Percentiles rank a stretch among this genome's conserved stretches.
These are phyloP conservation scores for Leptura quadrifasciata DNA, from an alignment of 2,888 invertebrate genomes.

Conservation along the genomic window DNA sequence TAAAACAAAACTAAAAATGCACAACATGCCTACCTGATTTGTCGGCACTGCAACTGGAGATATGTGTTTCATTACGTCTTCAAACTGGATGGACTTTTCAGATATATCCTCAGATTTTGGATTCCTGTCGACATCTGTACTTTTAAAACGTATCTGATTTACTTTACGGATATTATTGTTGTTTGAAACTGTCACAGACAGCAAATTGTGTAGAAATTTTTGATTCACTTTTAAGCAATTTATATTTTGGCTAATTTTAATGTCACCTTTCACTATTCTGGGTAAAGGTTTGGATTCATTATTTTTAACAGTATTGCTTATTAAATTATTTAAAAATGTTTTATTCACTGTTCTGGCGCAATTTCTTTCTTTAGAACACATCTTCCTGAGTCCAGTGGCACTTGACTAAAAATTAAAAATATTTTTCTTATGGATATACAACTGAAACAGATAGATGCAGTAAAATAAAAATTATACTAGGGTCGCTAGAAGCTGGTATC, in stretches of 20 bases:
- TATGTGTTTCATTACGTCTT: neutral
- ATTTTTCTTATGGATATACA: no score
- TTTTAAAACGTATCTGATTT: slow-evolving; percentile 1
- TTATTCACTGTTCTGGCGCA: slow-evolving; percentile 15
- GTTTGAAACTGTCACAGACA: neutral
- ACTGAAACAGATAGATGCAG: no score
- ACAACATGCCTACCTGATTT: neutral
- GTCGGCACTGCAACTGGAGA: neutral
- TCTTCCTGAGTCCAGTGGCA: no score
- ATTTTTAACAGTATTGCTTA: slow-evolving; percentile 21
- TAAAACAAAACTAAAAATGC: neutral
- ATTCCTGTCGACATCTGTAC: neutral
- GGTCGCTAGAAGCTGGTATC: no score
- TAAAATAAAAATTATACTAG: no score
- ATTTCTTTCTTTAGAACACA: slow-evolving; percentile 16
- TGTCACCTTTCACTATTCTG: neutral
- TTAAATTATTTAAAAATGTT: slow-evolving; percentile 31
- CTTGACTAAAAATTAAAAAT: no score
- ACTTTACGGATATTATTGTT: neutral
- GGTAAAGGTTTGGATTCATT: neutral
- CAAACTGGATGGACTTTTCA: neutral
- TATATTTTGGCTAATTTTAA: neutral
- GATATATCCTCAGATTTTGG: neutral
- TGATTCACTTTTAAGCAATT: neutral
- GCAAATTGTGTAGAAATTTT: neutral